Conservation (phyloP, 2,888 invertebrate species). For the Brachyopa scutellaris region DNA sequence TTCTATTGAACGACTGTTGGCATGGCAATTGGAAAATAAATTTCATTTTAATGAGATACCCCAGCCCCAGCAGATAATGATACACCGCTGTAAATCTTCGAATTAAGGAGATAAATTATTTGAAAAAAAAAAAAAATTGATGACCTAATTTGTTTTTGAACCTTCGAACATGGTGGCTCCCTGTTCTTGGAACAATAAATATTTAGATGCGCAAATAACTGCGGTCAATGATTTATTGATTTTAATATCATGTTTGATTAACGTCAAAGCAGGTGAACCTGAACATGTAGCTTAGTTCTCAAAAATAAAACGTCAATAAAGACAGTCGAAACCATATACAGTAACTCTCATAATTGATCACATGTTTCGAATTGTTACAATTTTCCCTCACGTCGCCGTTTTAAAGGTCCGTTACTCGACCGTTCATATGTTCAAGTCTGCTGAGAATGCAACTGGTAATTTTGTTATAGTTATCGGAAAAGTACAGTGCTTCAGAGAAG, state of each 20-base stretch:
- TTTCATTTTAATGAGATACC: slow-evolving; percentile 63
- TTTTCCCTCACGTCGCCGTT: too few species aligned
- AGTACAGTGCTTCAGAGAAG: too few species aligned
- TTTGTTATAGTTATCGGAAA: too few species aligned
- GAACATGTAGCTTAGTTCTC: too few species aligned
- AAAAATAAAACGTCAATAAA: too few species aligned
- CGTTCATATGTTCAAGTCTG: too few species aligned
- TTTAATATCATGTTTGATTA: not conserved
- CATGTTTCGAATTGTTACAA: too few species aligned
- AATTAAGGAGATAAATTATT: not conserved
- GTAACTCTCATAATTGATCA: too few species aligned
- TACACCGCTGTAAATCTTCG: slow-evolving; percentile 24
- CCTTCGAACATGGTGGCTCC: not conserved
- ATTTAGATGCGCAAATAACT: not conserved
- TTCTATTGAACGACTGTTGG: slow-evolving; percentile 37
- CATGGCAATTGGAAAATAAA: slow-evolving; percentile 50
- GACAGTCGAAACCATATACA: too few species aligned
- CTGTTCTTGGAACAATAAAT: slow-evolving; percentile 8
- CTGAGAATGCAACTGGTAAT: too few species aligned
- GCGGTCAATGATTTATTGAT: not conserved
- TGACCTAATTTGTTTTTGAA: slow-evolving; percentile 61
- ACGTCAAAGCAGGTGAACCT: not conserved
- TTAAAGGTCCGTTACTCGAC: too few species aligned
- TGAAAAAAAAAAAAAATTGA: too few species aligned
- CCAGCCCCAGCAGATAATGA: slow-evolving; percentile 29